phyloP scores from a whole-genome alignment of 2,113 vertebrate genomes.

The Rhinopomastus cyanomelas region DNA sequence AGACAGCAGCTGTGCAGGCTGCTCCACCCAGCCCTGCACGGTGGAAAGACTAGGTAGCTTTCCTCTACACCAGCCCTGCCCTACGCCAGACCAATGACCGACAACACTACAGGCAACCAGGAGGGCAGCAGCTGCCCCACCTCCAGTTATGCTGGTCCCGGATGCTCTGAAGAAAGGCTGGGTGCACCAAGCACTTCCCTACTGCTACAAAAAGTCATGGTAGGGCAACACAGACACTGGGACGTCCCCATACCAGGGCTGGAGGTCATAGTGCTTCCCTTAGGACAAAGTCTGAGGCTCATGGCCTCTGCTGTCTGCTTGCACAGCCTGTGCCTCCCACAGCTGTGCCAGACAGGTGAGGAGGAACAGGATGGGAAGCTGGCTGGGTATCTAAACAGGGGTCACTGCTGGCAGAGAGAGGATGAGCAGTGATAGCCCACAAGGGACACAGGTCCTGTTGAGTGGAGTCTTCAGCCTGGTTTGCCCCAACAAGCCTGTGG shows the following conservation, averaged over 20 bases:
- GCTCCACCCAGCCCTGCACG: accelerated
- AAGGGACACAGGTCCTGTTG: neutral
- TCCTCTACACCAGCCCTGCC: neutral
- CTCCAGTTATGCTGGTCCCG: neutral
- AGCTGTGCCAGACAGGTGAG: constrained; percentile 14
- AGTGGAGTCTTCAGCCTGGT: neutral
- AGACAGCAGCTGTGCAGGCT: neutral
- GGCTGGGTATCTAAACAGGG: neutral
- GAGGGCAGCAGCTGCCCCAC: neutral
- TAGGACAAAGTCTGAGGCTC: neutral
- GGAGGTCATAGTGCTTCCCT: neutral
- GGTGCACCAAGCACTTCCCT: neutral
- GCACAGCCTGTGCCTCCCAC: neutral
- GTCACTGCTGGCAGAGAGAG: neutral
- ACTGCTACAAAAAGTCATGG: neutral
- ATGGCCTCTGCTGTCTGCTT: neutral
- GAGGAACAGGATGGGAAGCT: neutral
- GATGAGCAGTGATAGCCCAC: neutral
- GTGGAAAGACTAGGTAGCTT: neutral
- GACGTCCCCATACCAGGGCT: neutral
- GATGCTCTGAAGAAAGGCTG: neutral
- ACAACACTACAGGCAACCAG: neutral
- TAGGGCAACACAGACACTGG: neutral
- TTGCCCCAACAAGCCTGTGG: neutral
- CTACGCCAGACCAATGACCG: neutral